Evolutionary conservation across 1,140 invertebrate species (phyloP).

Genomic region (Steinernema feltiae): DNA sequence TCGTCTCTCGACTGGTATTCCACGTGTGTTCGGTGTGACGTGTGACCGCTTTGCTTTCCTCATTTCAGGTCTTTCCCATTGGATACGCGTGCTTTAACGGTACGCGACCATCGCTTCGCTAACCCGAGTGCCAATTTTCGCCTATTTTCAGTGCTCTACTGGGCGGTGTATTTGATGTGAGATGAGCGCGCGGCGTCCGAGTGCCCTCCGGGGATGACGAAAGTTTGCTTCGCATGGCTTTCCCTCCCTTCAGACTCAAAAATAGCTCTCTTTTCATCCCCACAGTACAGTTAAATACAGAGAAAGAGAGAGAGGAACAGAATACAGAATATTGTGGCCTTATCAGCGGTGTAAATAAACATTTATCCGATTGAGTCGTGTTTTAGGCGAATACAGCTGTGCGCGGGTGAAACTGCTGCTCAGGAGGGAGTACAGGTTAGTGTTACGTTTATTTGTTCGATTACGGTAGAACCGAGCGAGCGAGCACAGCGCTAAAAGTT

Average conservation of each 20-base stretch:
- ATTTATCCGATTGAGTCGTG: not conserved
- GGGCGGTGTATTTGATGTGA: constrained; percentile 57
- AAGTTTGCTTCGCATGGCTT: constrained; percentile 17
- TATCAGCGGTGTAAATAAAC: constrained; percentile 16
- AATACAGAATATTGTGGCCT: constrained; percentile 26
- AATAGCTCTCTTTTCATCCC: not conserved
- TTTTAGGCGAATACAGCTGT: constrained; percentile 86
- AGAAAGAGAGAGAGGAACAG: too few relatives aligned
- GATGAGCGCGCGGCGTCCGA: constrained; percentile 29
- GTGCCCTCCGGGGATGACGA: not conserved
- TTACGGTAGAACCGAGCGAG: not conserved
- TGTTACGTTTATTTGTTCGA: constrained; percentile 1
- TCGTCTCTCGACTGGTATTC: constrained; percentile 47
- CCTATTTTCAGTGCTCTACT: constrained; percentile 51
- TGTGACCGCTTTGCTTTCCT: constrained; percentile 2
- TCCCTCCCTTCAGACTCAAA: not conserved
- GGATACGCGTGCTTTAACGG: constrained; percentile 57
- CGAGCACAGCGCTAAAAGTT: not conserved
- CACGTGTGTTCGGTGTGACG: not conserved
- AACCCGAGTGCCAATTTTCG: not conserved
- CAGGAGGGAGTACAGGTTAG: constrained; percentile 73
- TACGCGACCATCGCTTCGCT: constrained; percentile 26
- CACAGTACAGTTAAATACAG: not conserved
- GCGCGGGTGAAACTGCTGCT: constrained; percentile 85
- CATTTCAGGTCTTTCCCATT: constrained; percentile 54